phyloP scores from a whole-genome alignment of 1,140 invertebrate species.

The Oryctes rhinoceros region DNA sequence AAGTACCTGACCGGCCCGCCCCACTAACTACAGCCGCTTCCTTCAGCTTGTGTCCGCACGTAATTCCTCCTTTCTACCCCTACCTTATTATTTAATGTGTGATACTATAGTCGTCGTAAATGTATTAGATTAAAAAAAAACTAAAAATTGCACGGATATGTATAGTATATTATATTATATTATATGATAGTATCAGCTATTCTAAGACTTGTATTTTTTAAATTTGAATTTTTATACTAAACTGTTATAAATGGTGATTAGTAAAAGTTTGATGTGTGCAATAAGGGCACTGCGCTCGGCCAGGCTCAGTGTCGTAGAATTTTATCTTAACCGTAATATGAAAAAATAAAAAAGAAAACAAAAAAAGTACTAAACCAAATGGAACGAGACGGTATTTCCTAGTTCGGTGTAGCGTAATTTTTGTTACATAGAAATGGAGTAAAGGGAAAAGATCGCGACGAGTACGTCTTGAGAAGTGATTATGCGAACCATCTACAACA shows the following conservation, averaged over 20 bases:
- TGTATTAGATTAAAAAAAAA: slow-evolving; percentile 58
- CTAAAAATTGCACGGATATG: slow-evolving; percentile 59
- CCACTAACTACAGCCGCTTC: slow-evolving; percentile 47
- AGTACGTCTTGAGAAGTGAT: background rate
- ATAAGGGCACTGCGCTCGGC: slow-evolving; percentile 53
- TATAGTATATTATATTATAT: slow-evolving; percentile 58
- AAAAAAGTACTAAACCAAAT: slow-evolving; percentile 10
- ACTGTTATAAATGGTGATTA: slow-evolving; percentile 62
- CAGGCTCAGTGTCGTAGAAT: slow-evolving; percentile 53
- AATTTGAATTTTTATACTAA: slow-evolving; percentile 64
- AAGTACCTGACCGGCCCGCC: slow-evolving; percentile 58
- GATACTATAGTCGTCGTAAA: slow-evolving; percentile 59
- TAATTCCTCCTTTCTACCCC: slow-evolving; percentile 48
- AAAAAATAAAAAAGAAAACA: slow-evolving; percentile 44
- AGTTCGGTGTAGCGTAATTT: slow-evolving; percentile 42
- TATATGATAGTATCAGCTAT: slow-evolving; percentile 60
- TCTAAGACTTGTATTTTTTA: slow-evolving; percentile 63
- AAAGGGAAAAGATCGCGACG: background rate
- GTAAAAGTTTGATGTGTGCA: slow-evolving; percentile 61
- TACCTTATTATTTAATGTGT: slow-evolving; percentile 59
- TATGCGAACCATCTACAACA: slow-evolving; percentile 58
- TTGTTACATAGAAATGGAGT: background rate
- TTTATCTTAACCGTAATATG: slow-evolving; percentile 54
- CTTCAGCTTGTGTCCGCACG: slow-evolving; percentile 46
- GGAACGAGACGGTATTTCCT: slow-evolving; percentile 54